Evolutionary conservation across 2,888 invertebrate genomes (phyloP), one percentile per base, ranked within the genome.

Genomic region (Dryobotodes eremita): DNA sequence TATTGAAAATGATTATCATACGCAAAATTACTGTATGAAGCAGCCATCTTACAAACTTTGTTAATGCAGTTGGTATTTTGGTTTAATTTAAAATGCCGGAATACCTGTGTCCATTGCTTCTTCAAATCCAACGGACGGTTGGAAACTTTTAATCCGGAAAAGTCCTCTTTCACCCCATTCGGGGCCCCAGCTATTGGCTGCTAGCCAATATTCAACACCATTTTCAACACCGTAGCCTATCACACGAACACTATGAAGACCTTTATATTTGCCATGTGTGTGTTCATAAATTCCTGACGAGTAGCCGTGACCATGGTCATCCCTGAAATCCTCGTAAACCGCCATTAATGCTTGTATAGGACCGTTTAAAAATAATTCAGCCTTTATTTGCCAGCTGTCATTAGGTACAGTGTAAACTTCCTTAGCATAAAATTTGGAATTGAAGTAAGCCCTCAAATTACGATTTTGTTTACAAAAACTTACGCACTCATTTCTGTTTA

Each of bases 221-320:
- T 36, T 62, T 62, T 62, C 36, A 23, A 62, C 20, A 62, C 62
- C 62, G 6, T 62, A 62, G 62, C 62, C 62, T 36, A 62, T 36
- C 36, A 62, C 36, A 62, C 62, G 62, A 36, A 62, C 62, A 36
- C 2, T 1, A 20, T 62, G 62, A 36, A 6, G 11, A 31, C 1
- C 10, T 31, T 0, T 20, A 3, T 20, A 1, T 62, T 11, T 2
- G 20, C 62, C 62, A 36, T 4, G 17, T 62, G 17, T 62, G 31
- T 62, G 11, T 62, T 62, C 31, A 20, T 62, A 62, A 62, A 62
- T 62, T 62, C 62, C 62, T 20, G 62, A 62, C 20, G 4, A 20
- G 62, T 62, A 62, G 10, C 62, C 20, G 2, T 20, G 0, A 20
- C 20, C 36, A 17, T 1, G 1, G 31, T 0, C 7, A 5, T 36